Base-by-base conservation (phyloP, 2,113 vertebrate species). In the Sakesphorus luctuosus region DNA sequence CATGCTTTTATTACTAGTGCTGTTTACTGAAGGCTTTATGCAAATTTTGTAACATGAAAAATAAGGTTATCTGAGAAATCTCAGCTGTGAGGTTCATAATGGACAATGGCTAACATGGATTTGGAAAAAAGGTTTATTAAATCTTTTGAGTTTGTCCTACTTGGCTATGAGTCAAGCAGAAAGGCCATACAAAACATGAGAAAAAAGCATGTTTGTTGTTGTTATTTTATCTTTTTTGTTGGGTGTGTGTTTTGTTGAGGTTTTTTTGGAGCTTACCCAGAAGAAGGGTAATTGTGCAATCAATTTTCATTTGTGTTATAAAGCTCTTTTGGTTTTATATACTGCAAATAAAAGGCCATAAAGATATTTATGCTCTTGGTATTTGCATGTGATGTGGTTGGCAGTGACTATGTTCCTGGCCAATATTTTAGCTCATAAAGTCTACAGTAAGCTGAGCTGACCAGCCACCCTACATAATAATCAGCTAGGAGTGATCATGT, bases 231-330 rank as follows among this genome's bases (percentile, higher is more conserved):
- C 13, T 33, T 62, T 53, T 80, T 56, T 43, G 3, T 29, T 68
- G 12, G 2, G 15, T 1, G 13, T 10, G 40, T 47, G 7, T 43
- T 61, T 40, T 33, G 4, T 43, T 35, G n/a, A 13, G 58, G n/a
- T 58, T 65, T 15, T 65, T 62, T 81, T 56, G 14, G 24, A 89
- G 66, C 12, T 8, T 69, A 38, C 23, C 12, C 55, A 80, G 21
- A 24, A 79, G 38, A 71, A 91, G 90, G n/a, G 78, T 88, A 91
- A 88, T 77, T 74, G 33, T 91, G 82, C 33, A 88, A 91, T 91
- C 95, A 93, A 93, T 97, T 96, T 95, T 91, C 20, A 66, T 93
- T 87, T 91, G 35, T 67, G 20, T 87, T 87, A 67, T 66, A 90
- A 93, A 91, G 33, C 26, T 85, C 26, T 74, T 93, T 50, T 50